phyloP scores from a whole-genome alignment of 1,140 invertebrate species.

The Pygmarrhopalites habei region DNA sequence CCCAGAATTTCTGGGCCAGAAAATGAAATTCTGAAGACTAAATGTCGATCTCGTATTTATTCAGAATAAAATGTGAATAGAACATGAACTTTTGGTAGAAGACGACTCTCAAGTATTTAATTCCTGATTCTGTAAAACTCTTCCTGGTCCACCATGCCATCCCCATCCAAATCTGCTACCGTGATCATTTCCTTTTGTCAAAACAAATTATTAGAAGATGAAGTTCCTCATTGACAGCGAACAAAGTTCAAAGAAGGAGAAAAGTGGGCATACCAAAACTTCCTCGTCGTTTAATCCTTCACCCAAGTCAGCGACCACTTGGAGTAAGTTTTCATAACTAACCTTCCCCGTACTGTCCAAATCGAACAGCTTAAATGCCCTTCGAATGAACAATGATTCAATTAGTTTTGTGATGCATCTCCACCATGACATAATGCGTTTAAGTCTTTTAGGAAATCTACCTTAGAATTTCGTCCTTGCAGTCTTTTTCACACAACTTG shows the following conservation, averaged over 20 bases:
- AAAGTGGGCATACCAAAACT: constrained; percentile 51
- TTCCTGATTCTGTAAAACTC: constrained; percentile 96
- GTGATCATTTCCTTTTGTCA: constrained; percentile 99
- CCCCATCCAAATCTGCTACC: constrained; percentile 90
- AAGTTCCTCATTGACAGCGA: too few species aligned
- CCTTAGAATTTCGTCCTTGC: constrained; percentile 91
- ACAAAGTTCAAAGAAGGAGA: too few species aligned
- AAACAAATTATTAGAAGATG: too few species aligned
- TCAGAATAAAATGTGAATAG: too few species aligned
- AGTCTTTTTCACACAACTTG: constrained; percentile 95
- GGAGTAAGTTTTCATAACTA: constrained; percentile 86
- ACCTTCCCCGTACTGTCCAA: constrained; percentile 91
- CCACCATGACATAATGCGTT: too few species aligned
- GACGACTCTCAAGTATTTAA: too few species aligned
- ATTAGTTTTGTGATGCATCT: too few species aligned
- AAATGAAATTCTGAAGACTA: too few species aligned
- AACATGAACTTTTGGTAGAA: background rate
- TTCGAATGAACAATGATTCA: too few species aligned
- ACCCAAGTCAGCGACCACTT: constrained; percentile 85
- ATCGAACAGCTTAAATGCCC: constrained; percentile 94
- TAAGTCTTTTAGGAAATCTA: too few species aligned
- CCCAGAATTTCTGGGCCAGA: too few species aligned
- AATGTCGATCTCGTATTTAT: too few species aligned
- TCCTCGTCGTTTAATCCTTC: constrained; percentile 95
- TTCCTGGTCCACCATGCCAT: constrained; percentile 90